Conservation (phyloP, 2,888 invertebrate species). For the Drosophila longiperda region DNA sequence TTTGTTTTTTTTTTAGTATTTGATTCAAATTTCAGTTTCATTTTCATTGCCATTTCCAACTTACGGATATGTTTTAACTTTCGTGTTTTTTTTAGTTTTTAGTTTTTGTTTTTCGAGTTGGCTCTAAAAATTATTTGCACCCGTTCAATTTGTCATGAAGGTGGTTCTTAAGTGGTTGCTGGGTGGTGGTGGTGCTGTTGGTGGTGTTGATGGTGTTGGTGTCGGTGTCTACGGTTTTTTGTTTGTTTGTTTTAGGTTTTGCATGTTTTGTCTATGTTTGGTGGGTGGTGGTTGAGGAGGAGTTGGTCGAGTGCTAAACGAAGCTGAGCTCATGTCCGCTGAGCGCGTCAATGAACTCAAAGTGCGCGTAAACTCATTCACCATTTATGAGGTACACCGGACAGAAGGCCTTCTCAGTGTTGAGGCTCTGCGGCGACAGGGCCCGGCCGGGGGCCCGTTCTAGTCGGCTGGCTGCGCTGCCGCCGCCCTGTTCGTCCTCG, state of each 20-base stretch:
- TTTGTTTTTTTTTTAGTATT: conserved; percentile 10
- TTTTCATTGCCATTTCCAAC: conserved; percentile 27
- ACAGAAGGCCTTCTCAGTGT: conserved; percentile 79
- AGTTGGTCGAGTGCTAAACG: conserved; percentile 56
- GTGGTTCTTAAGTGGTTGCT: conserved; percentile 48
- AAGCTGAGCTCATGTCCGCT: conserved; percentile 82
- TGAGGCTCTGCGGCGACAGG: conserved; percentile 76
- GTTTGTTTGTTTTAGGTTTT: conserved; percentile 3
- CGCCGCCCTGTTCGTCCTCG: conserved; percentile 59
- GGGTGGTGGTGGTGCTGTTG: conserved; percentile 13
- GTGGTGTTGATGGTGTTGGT: conserved; percentile 5
- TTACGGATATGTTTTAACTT: conserved; percentile 49
- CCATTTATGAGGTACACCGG: conserved; percentile 83
- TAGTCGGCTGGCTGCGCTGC: conserved; percentile 50
- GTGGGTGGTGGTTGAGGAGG: conserved; percentile 28
- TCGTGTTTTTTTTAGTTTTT: not conserved
- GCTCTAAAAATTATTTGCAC: conserved; percentile 15
- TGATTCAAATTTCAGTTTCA: conserved; percentile 11
- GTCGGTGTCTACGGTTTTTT: not conserved
- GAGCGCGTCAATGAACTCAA: conserved; percentile 82
- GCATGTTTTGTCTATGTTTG: conserved; percentile 10
- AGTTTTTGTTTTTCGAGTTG: not conserved
- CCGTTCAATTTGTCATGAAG: conserved; percentile 29
- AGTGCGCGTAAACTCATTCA: conserved; percentile 84
- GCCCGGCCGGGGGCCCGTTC: conserved; percentile 54